phyloP scores from a whole-genome alignment of 2,888 invertebrate genomes.

The Dicyrtoma fusca region DNA sequence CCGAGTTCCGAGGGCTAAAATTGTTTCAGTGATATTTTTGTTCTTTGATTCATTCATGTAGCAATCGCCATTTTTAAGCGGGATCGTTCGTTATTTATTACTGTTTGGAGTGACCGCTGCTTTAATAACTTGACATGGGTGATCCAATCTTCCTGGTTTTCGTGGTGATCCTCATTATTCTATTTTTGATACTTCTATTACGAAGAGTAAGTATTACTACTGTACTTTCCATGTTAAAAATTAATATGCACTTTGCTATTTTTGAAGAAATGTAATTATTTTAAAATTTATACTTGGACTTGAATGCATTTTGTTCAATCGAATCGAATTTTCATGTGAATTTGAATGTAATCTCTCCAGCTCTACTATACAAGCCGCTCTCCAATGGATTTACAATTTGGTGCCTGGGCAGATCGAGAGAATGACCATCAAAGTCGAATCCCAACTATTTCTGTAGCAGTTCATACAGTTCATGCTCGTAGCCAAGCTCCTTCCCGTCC shows the following conservation, averaged over 20 bases:
- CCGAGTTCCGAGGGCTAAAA: too few relatives aligned
- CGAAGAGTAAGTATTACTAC: constrained; percentile 27
- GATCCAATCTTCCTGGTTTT: constrained; percentile 21
- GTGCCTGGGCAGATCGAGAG: background rate
- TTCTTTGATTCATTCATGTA: too few relatives aligned
- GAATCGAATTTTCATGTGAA: background rate
- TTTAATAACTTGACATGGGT: background rate
- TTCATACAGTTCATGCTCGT: background rate
- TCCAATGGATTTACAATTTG: constrained; percentile 14
- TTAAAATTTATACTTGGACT: background rate
- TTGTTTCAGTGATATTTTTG: too few relatives aligned
- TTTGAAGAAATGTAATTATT: background rate
- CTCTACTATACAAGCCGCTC: constrained; percentile 12
- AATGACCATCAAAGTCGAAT: background rate
- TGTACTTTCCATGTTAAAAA: background rate
- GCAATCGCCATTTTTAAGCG: too few relatives aligned
- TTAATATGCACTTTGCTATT: background rate
- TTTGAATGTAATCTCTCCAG: constrained; percentile 1
- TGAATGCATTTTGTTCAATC: background rate
- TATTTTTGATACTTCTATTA: constrained; percentile 29
- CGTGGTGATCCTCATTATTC: constrained; percentile 22
- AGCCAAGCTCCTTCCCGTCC: background rate
- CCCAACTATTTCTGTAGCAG: constrained; percentile 9
- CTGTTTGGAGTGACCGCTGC: too few relatives aligned
- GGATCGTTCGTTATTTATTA: too few relatives aligned